These are phyloP conservation scores for Peromyscus aztecus DNA, from an alignment of 2,797 vertebrate genomes.

Conservation along the genomic window DNA sequence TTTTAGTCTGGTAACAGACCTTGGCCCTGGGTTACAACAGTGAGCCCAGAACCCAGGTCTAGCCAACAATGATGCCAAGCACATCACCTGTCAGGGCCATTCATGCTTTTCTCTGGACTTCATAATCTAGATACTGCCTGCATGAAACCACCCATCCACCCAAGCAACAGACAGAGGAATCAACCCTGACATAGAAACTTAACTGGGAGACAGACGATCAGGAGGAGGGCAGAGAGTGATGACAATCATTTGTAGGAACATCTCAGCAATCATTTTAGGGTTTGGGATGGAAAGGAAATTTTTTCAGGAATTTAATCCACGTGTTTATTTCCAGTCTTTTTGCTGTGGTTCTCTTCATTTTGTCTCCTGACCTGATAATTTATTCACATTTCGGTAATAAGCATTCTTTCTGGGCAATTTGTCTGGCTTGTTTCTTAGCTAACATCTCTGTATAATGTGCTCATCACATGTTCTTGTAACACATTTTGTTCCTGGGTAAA, in stretches of 20 bases:
- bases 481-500: not conserved
- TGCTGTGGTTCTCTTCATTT: not conserved
- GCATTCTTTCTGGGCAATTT: not conserved
- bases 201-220: not conserved
- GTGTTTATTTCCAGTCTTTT: not conserved
- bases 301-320: not conserved
- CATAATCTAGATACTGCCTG: not conserved
- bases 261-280: too few relatives aligned
- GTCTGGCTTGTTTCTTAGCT: not conserved
- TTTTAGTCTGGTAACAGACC: not conserved
- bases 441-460: not conserved
- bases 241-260: not conserved
- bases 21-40: not conserved
- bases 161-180: not conserved
- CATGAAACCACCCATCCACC: not conserved
- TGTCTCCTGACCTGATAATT: not conserved
- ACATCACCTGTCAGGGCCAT: fast-evolving
- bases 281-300: not conserved
- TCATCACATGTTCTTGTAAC: not conserved
- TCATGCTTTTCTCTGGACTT: not conserved
- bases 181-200: not conserved
- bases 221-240: not conserved
- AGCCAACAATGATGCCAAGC: not conserved
- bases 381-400: not conserved
- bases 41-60: not conserved